Evolutionary conservation across 2,888 invertebrate genomes (phyloP).

Genomic region (Eupeodes latifasciatus): DNA sequence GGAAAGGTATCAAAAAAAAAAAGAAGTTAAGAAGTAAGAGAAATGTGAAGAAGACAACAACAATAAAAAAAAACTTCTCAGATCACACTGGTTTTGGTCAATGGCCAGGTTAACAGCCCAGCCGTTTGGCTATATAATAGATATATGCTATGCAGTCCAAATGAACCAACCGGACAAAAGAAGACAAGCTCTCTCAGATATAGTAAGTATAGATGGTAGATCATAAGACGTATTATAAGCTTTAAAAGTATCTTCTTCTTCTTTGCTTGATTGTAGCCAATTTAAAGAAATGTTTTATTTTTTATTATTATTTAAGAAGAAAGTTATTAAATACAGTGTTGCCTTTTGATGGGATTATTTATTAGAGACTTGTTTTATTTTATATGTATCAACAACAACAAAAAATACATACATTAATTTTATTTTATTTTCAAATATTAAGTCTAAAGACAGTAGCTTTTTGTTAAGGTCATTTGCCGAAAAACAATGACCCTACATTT

Average conservation of each 20-base stretch:
- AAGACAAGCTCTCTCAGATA: background rate
- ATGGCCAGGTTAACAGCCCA: conserved; percentile 56
- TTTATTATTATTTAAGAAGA: background rate
- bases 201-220: background rate
- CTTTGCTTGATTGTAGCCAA: conserved; percentile 16
- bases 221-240: background rate
- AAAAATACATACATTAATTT: too few relatives aligned
- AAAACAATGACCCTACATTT: background rate
- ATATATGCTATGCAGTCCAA: conserved; percentile 30
- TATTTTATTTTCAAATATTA: background rate
- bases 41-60: background rate
- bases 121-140: conserved; percentile 13
- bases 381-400: too few relatives aligned
- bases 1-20: background rate
- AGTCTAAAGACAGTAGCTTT: background rate
- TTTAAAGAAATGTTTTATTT: background rate
- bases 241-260: conserved; percentile 43
- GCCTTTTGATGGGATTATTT: background rate
- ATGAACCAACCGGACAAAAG: background rate
- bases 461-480: background rate
- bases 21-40: background rate
- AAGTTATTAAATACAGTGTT: conserved; percentile 22
- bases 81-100: conserved; percentile 63
- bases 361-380: too few relatives aligned
- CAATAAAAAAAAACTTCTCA: background rate